Base-by-base conservation (phyloP, 1,140 invertebrate species). In the Brachionus asplanchnoidis region DNA sequence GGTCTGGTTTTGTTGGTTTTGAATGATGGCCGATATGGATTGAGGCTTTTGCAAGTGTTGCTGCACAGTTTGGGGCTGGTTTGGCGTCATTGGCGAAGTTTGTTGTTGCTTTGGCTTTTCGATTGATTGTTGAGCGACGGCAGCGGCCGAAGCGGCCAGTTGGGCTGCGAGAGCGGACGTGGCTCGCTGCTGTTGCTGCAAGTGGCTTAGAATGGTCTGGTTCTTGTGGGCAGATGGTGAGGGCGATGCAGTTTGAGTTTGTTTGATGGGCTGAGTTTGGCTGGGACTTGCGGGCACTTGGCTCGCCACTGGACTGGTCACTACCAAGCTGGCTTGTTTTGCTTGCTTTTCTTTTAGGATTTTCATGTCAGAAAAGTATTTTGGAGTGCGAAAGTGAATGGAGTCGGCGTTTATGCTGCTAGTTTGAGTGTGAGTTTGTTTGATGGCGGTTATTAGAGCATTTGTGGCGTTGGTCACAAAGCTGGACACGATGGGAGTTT, bases 31-130 rank as follows among this genome's bases (percentile, higher is more conserved):
- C 36, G 68, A 73, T 7, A 60, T 80, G 12, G 77, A 80, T 66
- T 82, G 79, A 32, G 79, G 79, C 32, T 68, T 42, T 68, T 82
- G 79, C 12, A 82, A 11, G 23, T 68, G 79, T 65, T 82, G 50
- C 44, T 82, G 79, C 44, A 60, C 79, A 65, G 50, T 82, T 56
- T 26, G 78, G 3, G 75, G 28, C n/a, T 56, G 77, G n/a, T 17
- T 32, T 12, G 44, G 42, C 14, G 46, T 60, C 28, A 73, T 42
- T 50, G 40, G 40, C 32, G 36, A 42, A 8, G 40, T 20, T 75
- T 75, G 70, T 20, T 75, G 70, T 12, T 12, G 70, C 20, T 46
- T 77, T 1, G 73, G 73, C 23, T 50, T 77, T 50, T 77, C 44
- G 23, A 26, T 20, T 46, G 73, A 50, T 50, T 77, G 73, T 32